Evolutionary conservation across 2,888 invertebrate genomes (phyloP).

Genomic region (Melipona beecheii): DNA sequence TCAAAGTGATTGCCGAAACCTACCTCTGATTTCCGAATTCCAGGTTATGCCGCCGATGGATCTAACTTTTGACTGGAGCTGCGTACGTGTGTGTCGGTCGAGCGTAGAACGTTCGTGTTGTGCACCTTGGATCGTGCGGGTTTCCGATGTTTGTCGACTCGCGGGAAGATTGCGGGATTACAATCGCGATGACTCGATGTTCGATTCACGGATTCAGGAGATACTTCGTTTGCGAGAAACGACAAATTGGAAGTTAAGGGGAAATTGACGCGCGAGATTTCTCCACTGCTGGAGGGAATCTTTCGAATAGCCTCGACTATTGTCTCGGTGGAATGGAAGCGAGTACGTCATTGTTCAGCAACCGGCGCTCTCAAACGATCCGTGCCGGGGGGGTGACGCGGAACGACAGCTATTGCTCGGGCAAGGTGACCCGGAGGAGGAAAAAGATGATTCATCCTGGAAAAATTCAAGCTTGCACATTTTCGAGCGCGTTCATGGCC

Average conservation of each 20-base stretch:
- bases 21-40: constrained; percentile 68
- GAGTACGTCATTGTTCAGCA: constrained; percentile 38
- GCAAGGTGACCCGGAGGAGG: constrained; percentile 20
- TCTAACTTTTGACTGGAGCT: constrained; percentile 60
- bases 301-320: constrained; percentile 42
- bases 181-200: constrained; percentile 28
- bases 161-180: constrained; percentile 26
- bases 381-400: constrained; percentile 33
- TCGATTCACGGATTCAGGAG: constrained; percentile 42
- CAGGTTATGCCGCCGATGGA: constrained; percentile 27
- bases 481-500: constrained; percentile 61
- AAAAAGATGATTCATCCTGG: constrained; percentile 67
- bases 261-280: constrained; percentile 50
- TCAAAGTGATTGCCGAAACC: constrained; percentile 69
- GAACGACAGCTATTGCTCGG: constrained; percentile 55
- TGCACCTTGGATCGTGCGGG: neutral
- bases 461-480: constrained; percentile 68
- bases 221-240: neutral
- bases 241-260: constrained; percentile 59
- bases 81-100: neutral
- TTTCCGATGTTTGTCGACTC: constrained; percentile 8
- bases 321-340: constrained; percentile 14
- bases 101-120: neutral
- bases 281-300: constrained; percentile 15
- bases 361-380: constrained; percentile 38